Base-by-base conservation (phyloP, 2,888 invertebrate species). In the Heteromurus nitidus region DNA sequence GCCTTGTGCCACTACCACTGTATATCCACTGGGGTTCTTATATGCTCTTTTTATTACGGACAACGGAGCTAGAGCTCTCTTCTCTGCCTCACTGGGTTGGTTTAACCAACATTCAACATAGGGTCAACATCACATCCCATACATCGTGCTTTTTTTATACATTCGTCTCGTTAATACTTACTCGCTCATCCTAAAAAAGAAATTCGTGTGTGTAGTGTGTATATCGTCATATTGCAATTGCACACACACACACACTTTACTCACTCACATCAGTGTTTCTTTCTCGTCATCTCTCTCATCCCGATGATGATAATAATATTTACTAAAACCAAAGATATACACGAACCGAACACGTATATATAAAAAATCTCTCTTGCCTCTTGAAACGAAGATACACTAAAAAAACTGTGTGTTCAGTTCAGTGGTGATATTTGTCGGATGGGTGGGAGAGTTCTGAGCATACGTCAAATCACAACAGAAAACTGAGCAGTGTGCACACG, bases 141-240 rank as follows among this genome's bases (percentile, higher is more conserved):
- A 73, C 74, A 75, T 75, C 75, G 67, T 75, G 75, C 67, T 75
- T 58, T 65, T 75, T 75, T 58, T 67, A 65, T 65, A 65, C 65
- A 64, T 67, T 67, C 58, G 75, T 67, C 67, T 75, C 75, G 75
- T 75, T 75, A 75, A 75, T 75, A 58, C 30, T 75, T 75, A 73
- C 79, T 79, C 74, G 64, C 74, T 74, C 74, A 74, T 74, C 74
- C 74, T 64, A 74, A 36, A 42, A 60, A 73, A 74, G 53, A n/a
- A n/a, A n/a, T n/a, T n/a, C n/a, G n/a, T n/a, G n/a, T n/a, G n/a
- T n/a, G n/a, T 53, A 22, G 20, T 73, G 50, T 65, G 53, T 72
- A 62, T 44, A 58, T 70, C 36, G 22, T 60, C 60, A 42, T 44
- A 58, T 28, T n/a, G n/a, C n/a, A n/a, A n/a, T n/a, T n/a, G n/a